Conservation (phyloP, 92 coral and sea anemone genomes). For the Ricordea florida region DNA sequence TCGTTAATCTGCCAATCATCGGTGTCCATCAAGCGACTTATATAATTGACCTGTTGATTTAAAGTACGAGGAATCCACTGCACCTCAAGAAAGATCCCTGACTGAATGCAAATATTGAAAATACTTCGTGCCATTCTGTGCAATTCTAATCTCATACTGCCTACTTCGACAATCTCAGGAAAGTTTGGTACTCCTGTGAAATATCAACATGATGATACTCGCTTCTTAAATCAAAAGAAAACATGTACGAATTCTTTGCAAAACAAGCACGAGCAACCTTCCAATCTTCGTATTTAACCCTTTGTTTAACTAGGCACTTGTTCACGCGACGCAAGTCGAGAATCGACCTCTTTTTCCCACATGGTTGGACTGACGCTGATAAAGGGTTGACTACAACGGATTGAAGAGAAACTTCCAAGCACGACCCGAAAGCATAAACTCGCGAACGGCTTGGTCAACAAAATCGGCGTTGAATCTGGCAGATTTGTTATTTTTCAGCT, state of each 20-base stretch:
- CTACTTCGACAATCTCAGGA: constrained; percentile 52
- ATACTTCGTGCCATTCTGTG: constrained; percentile 32
- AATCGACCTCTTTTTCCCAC: constrained; percentile 70
- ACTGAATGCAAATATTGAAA: constrained; percentile 25
- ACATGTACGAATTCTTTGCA: constrained; percentile 24
- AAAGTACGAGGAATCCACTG: constrained; percentile 46
- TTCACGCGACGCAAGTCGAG: constrained; percentile 65
- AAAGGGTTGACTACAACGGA: constrained; percentile 61
- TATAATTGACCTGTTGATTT: constrained; percentile 18
- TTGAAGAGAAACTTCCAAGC: not conserved
- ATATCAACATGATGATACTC: constrained; percentile 55
- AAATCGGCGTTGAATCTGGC: constrained; percentile 20
- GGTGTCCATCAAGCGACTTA: constrained; percentile 50
- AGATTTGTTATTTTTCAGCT: constrained; percentile 42
- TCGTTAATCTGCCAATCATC: constrained; percentile 49
- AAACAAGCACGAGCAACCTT: too few species aligned
- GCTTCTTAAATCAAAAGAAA: constrained; percentile 47
- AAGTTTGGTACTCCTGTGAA: constrained; percentile 25
- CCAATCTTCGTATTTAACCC: constrained; percentile 66
- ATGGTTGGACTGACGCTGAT: constrained; percentile 60
- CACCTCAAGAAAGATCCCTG: constrained; percentile 15
- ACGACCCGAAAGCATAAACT: constrained; percentile 14
- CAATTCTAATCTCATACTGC: constrained; percentile 54
- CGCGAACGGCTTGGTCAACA: constrained; percentile 40
- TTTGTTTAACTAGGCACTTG: constrained; percentile 29